A percentile compares a stretch with the other conserved stretches of the same genome.
Conservation (phyloP, 2,113 vertebrate species). For the Phoenicopterus ruber region DNA sequence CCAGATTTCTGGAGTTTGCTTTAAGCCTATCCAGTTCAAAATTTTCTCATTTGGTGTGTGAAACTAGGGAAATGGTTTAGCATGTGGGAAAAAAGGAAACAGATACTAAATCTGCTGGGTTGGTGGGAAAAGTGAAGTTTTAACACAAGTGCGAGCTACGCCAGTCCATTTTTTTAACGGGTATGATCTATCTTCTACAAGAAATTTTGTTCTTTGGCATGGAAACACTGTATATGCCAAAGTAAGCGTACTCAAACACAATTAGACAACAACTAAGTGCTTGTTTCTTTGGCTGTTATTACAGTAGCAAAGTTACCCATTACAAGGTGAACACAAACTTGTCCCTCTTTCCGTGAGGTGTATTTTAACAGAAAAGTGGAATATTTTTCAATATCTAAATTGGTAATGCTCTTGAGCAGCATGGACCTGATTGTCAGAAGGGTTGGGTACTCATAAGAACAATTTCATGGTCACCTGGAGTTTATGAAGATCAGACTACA, state of each 20-base stretch:
- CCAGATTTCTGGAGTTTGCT: background rate
- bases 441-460: background rate
- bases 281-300: background rate
- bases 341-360: background rate
- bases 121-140: background rate
- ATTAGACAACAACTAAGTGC: background rate
- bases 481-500: background rate
- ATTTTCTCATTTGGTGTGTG: background rate
- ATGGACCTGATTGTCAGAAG: background rate
- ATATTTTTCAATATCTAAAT: background rate
- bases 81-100: background rate
- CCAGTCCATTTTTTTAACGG: background rate
- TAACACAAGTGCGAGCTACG: background rate
- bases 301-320: background rate
- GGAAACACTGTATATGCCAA: background rate
- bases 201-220: background rate
- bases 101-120: background rate
- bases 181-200: background rate
- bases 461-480: background rate
- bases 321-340: background rate
- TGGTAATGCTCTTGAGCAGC: background rate
- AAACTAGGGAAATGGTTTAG: background rate
- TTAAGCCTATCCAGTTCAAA: background rate
- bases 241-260: background rate
- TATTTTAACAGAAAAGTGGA: background rate